Base-by-base conservation (phyloP, 2,797 vertebrate species). In the Eidolon dupreanum region DNA sequence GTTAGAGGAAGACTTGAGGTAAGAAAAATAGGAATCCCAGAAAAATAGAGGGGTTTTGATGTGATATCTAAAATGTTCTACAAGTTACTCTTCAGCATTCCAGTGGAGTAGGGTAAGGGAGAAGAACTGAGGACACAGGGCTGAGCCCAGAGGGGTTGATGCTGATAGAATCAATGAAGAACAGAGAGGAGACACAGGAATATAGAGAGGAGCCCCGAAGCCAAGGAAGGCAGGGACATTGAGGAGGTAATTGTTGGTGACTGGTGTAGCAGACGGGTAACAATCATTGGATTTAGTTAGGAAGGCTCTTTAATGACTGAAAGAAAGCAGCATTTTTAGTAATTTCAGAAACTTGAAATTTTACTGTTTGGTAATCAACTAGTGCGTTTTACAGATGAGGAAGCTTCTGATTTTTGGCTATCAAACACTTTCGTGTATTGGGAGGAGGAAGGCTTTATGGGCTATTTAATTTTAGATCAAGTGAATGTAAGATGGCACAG, bases 1-100 rank as follows among this genome's bases (percentile, higher is more conserved):
- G 55, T 84, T 24, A 88, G 84, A 96, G 65, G 31, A 90, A 88
- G 46, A 33, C 33, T 84, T 91, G 65, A 90, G 83, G 28, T 94
- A 55, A 90, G 82, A 70, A 26, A 74, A 85, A 19, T 73, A 46
- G 9, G n/a, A 91, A 36, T 82, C 46, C 16, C 31, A 70, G n/a
- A 55, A 83, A 22, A 89, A 68, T 24, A 26, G 33, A 89, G 46
- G 28, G 10, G 17, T 53, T 74, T 86, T 59, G 22, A 36, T 63
- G 6, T 38, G 19, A 6, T 53, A 31, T 36, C 28, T 65, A 6
- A 17, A 38, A 13, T 38, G 36, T 66, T 38, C n/a, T 57, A 22
- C 11, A 17, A 88, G 7, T 22, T 83, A 31, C 7, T 84, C 66
- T 71, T 20, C 46, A 22, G 51, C 16, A 11, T 85, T 77, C 63